A percentile compares a stretch with the other conserved stretches of the same genome.
Evolutionary conservation across 2,113 vertebrate species (phyloP).

Genomic region (Hemicordylus capensis): DNA sequence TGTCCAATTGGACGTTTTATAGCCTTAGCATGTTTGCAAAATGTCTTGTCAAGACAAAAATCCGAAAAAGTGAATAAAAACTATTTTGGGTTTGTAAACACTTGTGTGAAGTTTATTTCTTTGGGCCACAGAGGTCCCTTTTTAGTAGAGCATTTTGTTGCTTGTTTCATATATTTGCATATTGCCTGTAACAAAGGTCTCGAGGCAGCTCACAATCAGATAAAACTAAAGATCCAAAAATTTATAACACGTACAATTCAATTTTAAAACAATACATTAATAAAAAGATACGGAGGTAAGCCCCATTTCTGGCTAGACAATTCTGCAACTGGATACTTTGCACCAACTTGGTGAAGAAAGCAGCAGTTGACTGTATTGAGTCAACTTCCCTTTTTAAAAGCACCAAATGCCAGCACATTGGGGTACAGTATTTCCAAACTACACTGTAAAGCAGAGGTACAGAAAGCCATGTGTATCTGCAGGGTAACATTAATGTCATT

Average conservation of each 20-base stretch:
- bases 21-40: constrained; percentile 91
- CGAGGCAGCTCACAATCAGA: too few relatives aligned
- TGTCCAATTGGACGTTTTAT: constrained; percentile 82
- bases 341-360: not conserved
- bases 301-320: too few relatives aligned
- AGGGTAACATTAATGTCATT: not conserved
- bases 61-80: constrained; percentile 84
- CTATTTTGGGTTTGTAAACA: constrained; percentile 84
- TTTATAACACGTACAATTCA: too few relatives aligned
- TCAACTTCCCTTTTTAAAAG: not conserved
- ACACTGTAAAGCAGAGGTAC: not conserved
- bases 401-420: not conserved
- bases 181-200: too few relatives aligned
- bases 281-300: not conserved
- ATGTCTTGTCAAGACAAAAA: constrained; percentile 80
- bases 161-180: too few relatives aligned
- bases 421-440: constrained; percentile 16
- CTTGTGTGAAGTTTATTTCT: constrained; percentile 58
- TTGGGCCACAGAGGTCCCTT: constrained; percentile 5
- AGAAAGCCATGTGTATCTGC: not conserved
- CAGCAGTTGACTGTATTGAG: too few relatives aligned
- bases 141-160: too few relatives aligned
- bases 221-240: too few relatives aligned
- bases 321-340: not conserved
- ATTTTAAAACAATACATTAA: too few relatives aligned